Evolutionary conservation across 2,113 vertebrate species (phyloP).

Genomic region (Grammomys surdaster): DNA sequence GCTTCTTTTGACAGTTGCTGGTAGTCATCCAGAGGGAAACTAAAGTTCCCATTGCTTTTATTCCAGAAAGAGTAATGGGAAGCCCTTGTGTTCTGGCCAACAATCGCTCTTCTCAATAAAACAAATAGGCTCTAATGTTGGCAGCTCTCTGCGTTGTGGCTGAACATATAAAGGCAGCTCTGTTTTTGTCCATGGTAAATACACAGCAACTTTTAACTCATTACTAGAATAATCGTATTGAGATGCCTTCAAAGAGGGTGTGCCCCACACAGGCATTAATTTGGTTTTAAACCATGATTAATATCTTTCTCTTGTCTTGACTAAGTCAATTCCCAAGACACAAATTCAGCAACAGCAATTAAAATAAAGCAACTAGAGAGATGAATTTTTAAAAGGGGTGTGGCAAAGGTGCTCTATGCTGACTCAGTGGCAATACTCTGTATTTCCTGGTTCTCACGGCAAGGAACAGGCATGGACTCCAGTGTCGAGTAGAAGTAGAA

Average conservation of each 20-base stretch:
- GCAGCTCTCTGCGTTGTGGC: slow-evolving; percentile 73
- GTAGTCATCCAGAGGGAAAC: slow-evolving; percentile 78
- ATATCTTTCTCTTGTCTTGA: slow-evolving; percentile 30
- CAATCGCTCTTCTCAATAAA: slow-evolving; percentile 82
- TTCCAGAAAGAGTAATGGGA: slow-evolving; percentile 82
- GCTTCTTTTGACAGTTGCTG: slow-evolving; percentile 76
- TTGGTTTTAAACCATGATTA: slow-evolving; percentile 6
- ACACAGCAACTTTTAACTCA: slow-evolving; percentile 75
- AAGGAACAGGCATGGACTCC: background rate
- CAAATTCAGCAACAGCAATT: background rate
- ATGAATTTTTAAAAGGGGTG: background rate
- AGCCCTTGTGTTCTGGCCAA: slow-evolving; percentile 79
- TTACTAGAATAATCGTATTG: slow-evolving; percentile 68
- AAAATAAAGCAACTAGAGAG: slow-evolving; percentile 21
- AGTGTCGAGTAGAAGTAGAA: background rate
- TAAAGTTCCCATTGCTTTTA: slow-evolving; percentile 79
- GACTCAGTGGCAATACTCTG: background rate
- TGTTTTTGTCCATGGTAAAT: slow-evolving; percentile 76
- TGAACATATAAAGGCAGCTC: slow-evolving; percentile 76
- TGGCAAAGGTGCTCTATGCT: background rate
- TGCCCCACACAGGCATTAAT: background rate
- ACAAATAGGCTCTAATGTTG: slow-evolving; percentile 81
- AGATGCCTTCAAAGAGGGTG: slow-evolving; percentile 30
- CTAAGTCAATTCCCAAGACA: slow-evolving; percentile 1
- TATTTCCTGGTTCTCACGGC: background rate